A percentile compares a stretch with the other conserved stretches of the same genome.
These are phyloP conservation scores for Megalopta genalis DNA, from an alignment of 1,140 invertebrate genomes.

Conservation along the genomic window DNA sequence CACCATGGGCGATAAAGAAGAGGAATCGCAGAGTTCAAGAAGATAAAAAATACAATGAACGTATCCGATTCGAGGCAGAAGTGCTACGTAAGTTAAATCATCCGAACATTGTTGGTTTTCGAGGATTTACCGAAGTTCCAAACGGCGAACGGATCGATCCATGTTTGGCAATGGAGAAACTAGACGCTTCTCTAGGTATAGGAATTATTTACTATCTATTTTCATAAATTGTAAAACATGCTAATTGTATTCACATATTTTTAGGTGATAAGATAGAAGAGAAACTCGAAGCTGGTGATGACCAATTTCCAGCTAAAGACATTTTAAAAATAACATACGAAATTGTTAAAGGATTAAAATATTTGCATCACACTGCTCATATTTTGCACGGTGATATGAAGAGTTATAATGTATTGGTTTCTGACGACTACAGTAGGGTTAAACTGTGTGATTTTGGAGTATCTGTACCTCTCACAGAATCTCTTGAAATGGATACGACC, in stretches of 20 bases:
- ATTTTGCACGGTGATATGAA: conserved; percentile 92
- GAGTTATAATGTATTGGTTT: conserved; percentile 89
- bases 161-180: conserved; percentile 86
- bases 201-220: background rate
- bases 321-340: conserved; percentile 85
- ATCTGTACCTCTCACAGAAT: conserved; percentile 84
- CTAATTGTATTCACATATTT: background rate
- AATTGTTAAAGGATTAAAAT: conserved; percentile 87
- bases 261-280: conserved; percentile 86
- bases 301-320: conserved; percentile 83
- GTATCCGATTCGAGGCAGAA: conserved; percentile 86
- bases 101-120: conserved; percentile 91
- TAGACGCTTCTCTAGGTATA: conserved; percentile 82
- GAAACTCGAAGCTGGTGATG: conserved; percentile 80
- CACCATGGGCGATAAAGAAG: conserved; percentile 92
- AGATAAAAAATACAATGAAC: conserved; percentile 76
- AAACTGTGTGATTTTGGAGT: conserved; percentile 94
- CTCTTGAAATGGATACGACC: conserved; percentile 82
- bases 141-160: conserved; percentile 85
- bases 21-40: conserved; percentile 78
- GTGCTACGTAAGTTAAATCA: conserved; percentile 86
- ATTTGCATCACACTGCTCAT: conserved; percentile 87
- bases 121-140: conserved; percentile 83
- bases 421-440: conserved; percentile 86
- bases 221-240: background rate